Conservation (phyloP, 2,113 vertebrate genomes). For the Anseranas semipalmata region DNA sequence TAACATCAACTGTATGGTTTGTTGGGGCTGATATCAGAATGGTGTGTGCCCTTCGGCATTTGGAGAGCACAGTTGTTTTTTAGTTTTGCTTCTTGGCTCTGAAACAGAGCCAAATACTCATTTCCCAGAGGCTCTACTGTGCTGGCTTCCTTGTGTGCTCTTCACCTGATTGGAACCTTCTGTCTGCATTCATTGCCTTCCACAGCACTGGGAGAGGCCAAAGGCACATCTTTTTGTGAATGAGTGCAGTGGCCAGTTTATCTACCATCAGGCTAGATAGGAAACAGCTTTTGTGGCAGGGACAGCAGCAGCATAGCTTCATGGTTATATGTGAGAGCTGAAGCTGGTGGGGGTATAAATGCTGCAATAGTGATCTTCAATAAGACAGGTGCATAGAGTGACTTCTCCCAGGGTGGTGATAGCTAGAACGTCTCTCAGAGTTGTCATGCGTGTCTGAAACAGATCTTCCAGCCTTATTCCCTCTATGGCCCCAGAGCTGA, state of each 20-base stretch:
- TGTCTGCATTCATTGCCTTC: background rate
- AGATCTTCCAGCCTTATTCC: background rate
- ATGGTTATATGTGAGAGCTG: background rate
- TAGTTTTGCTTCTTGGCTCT: background rate
- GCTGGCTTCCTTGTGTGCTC: background rate
- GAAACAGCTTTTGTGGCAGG: background rate
- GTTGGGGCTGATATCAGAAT: background rate
- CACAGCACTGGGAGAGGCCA: background rate
- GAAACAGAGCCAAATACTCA: background rate
- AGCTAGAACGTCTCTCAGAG: background rate
- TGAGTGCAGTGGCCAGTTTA: background rate
- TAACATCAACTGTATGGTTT: background rate
- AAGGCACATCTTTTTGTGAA: background rate
- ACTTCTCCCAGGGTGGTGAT: background rate
- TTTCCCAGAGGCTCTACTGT: background rate
- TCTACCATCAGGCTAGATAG: background rate
- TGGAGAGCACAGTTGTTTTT: background rate
- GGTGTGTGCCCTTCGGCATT: background rate
- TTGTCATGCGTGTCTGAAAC: background rate
- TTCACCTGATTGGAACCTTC: background rate
- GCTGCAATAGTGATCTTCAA: background rate
- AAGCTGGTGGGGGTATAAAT: background rate
- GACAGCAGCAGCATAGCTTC: background rate
- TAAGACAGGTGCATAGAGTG: background rate
- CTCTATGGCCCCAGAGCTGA: background rate